Evolutionary conservation across 2,113 vertebrate species (phyloP), one percentile per base, ranked within the genome.

Genomic region (Sceloporus tristichus): DNA sequence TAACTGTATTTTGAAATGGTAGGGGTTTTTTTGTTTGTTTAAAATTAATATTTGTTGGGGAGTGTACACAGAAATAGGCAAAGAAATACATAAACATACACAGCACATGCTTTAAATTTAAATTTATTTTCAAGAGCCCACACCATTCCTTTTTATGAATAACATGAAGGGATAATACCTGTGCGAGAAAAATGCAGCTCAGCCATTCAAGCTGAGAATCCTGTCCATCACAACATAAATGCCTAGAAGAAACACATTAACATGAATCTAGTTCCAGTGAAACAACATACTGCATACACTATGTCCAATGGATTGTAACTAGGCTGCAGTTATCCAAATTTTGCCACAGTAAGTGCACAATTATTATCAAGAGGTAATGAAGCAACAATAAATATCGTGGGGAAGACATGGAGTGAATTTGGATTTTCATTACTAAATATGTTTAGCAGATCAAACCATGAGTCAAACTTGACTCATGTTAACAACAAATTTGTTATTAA

Each of bases 131-230:
- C 9, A 38, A 42, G 48, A 59, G 25, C 77, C 34, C 23, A 40
- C 14, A 21, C 9, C 4, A 81, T 25, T 53, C 18, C 6, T 54
- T 18, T 53, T 5, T 66, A 16, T 77, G 59, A 82, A 54, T 68
- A 83, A 82, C 1, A 25, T 9, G 38, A 34, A 42, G 10, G 79
- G 5, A 65, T 48, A 73, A 90, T 97, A 99, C 98, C 98, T 98
- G 98, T 77, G 97, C 96, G 88, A 94, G 93, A 93, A 99, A 98
- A 95, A 99, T 95, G 93, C 96, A 97, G 73, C 95, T 95, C 96
- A 99, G 96, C 98, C 98, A 99, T 82, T 97, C 96, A 92, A 96
- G 95, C 94, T 98, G 98, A 1, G 90, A 94, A 91, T 98, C 97
- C 89, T 92, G 96, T 87, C 96, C 97, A 86, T 98, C 98, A 93